Conservation (phyloP, 1,140 invertebrate species). For the Drosophila nannoptera region DNA sequence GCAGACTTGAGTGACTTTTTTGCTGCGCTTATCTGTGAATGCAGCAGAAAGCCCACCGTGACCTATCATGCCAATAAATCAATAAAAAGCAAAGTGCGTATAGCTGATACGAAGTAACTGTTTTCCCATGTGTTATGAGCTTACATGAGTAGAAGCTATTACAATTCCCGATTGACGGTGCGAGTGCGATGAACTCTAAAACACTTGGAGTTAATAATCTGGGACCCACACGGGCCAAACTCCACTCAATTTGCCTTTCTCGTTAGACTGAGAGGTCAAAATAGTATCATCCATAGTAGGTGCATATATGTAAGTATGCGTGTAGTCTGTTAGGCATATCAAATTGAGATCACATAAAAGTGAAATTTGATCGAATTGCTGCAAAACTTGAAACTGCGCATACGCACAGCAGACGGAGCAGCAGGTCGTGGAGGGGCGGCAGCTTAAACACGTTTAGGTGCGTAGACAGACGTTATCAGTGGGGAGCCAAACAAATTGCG, state of each 20-base stretch:
- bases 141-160: constrained; percentile 8
- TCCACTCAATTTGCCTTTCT: constrained; percentile 33
- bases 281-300: constrained; percentile 6
- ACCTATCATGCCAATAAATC: constrained; percentile 12
- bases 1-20: constrained; percentile 16
- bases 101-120: constrained; percentile 20
- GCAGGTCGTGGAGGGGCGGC: background rate
- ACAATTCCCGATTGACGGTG: constrained; percentile 8
- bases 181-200: constrained; percentile 26
- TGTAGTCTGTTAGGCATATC: constrained; percentile 21
- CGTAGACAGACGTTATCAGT: constrained; percentile 46
- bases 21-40: constrained; percentile 16
- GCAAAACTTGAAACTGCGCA: constrained; percentile 46
- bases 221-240: constrained; percentile 22
- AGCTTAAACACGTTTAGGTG: constrained; percentile 53
- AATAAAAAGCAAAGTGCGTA: constrained; percentile 21
- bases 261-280: constrained; percentile 18
- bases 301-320: constrained; percentile 9
- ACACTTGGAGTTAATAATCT: constrained; percentile 26
- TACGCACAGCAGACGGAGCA: constrained; percentile 11
- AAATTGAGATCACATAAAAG: constrained; percentile 44
- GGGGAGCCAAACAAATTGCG: constrained; percentile 34
- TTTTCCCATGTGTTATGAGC: background rate
- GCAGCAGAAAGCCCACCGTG: background rate
- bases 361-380: constrained; percentile 56